A percentile compares a stretch with the other conserved stretches of the same genome.
Conservation (phyloP, 2,797 vertebrate species). For the Orientallactaga sibirica region DNA sequence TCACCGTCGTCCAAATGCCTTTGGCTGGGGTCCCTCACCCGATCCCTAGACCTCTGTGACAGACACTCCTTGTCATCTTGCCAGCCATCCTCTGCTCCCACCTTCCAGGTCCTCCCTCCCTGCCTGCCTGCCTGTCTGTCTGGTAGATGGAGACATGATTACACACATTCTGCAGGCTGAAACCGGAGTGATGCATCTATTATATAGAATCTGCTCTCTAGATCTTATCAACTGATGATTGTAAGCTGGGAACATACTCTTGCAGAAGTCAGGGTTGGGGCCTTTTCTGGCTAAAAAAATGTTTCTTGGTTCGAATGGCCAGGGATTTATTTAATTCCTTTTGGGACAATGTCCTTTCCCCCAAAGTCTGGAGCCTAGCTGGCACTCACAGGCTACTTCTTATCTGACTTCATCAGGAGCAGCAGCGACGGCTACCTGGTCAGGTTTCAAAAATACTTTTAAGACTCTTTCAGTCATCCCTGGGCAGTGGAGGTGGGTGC, state of each 20-base stretch:
- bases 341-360: not conserved
- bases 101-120: not conserved
- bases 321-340: not conserved
- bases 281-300: not conserved
- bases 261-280: not conserved
- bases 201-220: not conserved
- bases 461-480: not conserved
- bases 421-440: not conserved
- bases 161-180: accelerated
- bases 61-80: not conserved
- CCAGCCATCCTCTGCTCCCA: not conserved
- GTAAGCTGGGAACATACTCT: not conserved
- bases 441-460: not conserved
- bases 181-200: not conserved
- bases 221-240: not conserved
- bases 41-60: not conserved
- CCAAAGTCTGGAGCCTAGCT: not conserved
- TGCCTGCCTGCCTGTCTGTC: no score
- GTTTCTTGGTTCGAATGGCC: not conserved
- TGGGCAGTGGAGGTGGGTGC: no score
- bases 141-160: not conserved
- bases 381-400: not conserved
- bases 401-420: not conserved
- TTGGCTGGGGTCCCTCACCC: not conserved
- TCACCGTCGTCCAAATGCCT: not conserved